A percentile compares a stretch with the other conserved stretches of the same genome.
Conservation (phyloP, 2,797 vertebrate genomes). For the Chiloscyllium punctatum region DNA sequence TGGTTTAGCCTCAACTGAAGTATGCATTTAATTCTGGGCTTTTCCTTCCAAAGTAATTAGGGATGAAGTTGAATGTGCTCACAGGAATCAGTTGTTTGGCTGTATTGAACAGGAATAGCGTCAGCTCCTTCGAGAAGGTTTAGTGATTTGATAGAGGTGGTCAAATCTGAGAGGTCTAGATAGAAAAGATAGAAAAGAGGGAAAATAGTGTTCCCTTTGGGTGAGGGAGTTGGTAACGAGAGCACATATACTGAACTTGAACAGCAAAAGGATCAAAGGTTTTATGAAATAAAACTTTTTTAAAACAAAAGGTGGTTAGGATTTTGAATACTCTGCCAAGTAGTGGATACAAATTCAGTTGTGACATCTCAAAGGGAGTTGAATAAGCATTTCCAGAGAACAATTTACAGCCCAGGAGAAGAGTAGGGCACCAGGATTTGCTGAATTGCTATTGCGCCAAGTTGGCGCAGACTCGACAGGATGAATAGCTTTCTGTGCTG, state of each 20-base stretch:
- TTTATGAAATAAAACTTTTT: neutral
- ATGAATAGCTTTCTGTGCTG: neutral
- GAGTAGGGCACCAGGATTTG: too few species aligned
- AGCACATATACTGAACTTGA: neutral
- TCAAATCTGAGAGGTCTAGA: neutral
- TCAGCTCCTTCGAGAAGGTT: neutral
- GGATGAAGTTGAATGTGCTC: too few species aligned
- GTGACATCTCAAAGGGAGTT: neutral
- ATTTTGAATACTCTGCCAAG: neutral
- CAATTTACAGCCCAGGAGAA: neutral
- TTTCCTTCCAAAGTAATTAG: too few species aligned
- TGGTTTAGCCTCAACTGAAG: too few species aligned
- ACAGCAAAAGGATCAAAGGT: neutral
- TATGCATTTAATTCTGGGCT: neutral
- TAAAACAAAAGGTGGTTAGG: neutral
- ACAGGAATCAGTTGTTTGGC: neutral
- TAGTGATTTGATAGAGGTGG: neutral
- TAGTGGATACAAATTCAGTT: neutral
- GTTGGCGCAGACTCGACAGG: neutral
- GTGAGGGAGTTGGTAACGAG: neutral
- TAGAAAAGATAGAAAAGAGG: too few species aligned
- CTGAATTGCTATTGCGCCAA: too few species aligned
- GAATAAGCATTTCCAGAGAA: neutral
- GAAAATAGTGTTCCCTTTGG: neutral
- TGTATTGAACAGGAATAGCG: neutral